Evolutionary conservation across 2,113 vertebrate species (phyloP), one percentile per base, ranked within the genome.

Genomic region (Carassius carassius): DNA sequence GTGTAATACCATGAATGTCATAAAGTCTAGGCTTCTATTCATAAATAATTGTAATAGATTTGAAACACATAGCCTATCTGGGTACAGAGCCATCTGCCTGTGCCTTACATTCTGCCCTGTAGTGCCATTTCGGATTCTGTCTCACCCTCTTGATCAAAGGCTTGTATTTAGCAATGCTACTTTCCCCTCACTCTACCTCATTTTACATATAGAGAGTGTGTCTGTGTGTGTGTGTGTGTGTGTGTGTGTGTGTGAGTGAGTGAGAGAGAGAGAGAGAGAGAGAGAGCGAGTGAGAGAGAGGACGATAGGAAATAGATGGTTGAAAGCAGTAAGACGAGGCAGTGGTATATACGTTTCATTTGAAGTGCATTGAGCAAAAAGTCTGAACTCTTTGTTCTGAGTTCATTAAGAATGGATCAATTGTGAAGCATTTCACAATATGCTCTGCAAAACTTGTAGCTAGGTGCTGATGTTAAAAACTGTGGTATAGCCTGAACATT

Each of bases 91-190:
- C 47, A 6, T 37, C 21, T 51, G 73, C 73, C 5, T 37, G 32
- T 87, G 58, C 44, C 62, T 67, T 76, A 54, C 84, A 76, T 72
- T 58, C 62, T 60, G 35, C 32, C 29, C 41, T 32, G 51, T 32
- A 23, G 54, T 74, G 65, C 21, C 83, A 69, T 49, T 84, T 82
- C 81, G 78, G 23, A 83, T 86, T 81, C 37, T 23, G 14, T 81
- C 67, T 85, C 73, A 79, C 58, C 81, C 85, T 54, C 67, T 49
- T 87, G 86, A 87, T 84, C 88, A 82, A 76, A 90, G 86, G 86
- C 75, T 72, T 73, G 85, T 87, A 90, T 91, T 91, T 89, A 90
- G 84, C 44, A 23, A 8, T 51, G 51, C 49, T 58, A 44, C 35
- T 32, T 63, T 80, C n/a, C 49, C 49, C 49, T 58, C 54, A 58